These are phyloP conservation scores for Odontomyia ornata DNA, from an alignment of 2,888 invertebrate genomes.

Conservation along the genomic window DNA sequence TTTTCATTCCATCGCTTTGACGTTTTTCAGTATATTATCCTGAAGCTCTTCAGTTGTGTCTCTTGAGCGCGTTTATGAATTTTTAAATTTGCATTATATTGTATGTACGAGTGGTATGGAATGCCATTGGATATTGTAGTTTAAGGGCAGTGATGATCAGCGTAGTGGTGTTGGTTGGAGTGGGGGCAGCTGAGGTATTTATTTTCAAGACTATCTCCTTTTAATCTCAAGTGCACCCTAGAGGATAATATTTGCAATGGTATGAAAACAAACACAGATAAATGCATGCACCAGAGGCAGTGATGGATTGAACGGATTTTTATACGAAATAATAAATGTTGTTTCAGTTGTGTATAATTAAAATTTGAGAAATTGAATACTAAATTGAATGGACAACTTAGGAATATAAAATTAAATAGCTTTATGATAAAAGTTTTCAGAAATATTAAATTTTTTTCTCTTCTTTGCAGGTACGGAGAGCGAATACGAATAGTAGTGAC, in stretches of 20 bases:
- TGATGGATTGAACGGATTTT: too few species aligned
- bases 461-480: too few species aligned
- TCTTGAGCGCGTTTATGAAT: slow-evolving; percentile 50
- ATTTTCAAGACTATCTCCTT: slow-evolving; percentile 17
- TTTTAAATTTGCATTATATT: slow-evolving; percentile 54
- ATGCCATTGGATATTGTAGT: slow-evolving; percentile 16
- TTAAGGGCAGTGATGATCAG: not conserved
- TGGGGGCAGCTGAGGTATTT: not conserved
- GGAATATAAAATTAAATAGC: too few species aligned
- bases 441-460: too few species aligned
- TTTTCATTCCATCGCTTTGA: not conserved
- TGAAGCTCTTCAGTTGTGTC: not conserved
- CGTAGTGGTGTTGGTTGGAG: not conserved
- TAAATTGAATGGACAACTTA: too few species aligned
- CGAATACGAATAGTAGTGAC: too few species aligned
- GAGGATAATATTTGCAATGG: not conserved
- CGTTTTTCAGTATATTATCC: slow-evolving; percentile 16
- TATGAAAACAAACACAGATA: not conserved
- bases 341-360: too few species aligned
- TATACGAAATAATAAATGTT: too few species aligned
- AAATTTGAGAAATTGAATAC: too few species aligned
- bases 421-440: too few species aligned
- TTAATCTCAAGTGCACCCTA: slow-evolving; percentile 21
- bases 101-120: too few species aligned
- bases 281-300: not conserved